Evolutionary conservation across 1,140 invertebrate genomes (phyloP).

Genomic region (Atta colombica): DNA sequence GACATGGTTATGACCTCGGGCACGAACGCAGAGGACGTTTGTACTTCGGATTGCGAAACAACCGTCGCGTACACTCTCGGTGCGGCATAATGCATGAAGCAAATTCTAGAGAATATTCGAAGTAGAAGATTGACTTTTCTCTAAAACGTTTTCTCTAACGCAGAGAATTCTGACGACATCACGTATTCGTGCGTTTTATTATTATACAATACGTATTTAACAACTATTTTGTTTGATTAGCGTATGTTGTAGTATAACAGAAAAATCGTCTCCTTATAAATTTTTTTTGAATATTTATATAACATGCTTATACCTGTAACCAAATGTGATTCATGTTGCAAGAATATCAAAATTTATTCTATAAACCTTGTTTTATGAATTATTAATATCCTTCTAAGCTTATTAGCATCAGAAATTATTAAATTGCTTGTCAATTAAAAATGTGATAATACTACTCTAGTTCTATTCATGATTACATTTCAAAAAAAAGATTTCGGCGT

Average conservation of each 20-base stretch:
- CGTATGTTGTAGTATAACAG: background rate
- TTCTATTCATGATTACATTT: no score
- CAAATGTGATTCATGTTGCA: background rate
- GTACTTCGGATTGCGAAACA: slow-evolving; percentile 64
- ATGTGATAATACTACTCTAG: no score
- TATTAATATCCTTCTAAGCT: no score
- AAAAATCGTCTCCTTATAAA: background rate
- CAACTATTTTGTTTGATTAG: background rate
- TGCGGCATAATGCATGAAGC: slow-evolving; percentile 76
- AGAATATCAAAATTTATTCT: background rate
- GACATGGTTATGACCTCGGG: slow-evolving; percentile 66
- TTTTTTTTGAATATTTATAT: background rate
- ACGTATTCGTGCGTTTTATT: background rate
- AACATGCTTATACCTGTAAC: background rate
- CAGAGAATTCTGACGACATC: background rate
- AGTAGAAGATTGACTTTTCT: slow-evolving; percentile 1
- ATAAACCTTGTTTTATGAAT: no score
- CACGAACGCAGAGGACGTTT: slow-evolving; percentile 46
- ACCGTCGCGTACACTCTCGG: slow-evolving; percentile 74
- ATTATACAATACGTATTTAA: background rate
- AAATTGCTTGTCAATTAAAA: no score
- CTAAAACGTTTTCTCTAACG: background rate
- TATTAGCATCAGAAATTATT: no score
- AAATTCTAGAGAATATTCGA: slow-evolving; percentile 30
- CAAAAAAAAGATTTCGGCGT: no score